Evolutionary conservation across 2,888 invertebrate species (phyloP), one percentile per base, ranked within the genome.

Genomic region (Drosophila neonasuta): DNA sequence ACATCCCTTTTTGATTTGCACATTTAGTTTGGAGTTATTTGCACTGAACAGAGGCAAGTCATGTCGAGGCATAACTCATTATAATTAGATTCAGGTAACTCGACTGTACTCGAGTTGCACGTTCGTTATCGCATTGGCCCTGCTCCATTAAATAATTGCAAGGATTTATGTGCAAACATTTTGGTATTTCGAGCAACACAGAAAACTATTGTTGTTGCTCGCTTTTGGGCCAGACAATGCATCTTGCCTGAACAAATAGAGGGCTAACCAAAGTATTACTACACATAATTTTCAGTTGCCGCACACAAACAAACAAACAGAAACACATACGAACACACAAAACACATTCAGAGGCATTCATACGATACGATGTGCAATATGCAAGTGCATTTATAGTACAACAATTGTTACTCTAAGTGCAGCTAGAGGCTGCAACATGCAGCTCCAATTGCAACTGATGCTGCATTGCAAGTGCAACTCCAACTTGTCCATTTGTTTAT

Each of bases 111-210:
- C 32, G 55, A 49, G 62, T 49, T 82, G 75, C 56, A 45, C 39
- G 57, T 61, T 67, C 59, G 77, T 75, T 80, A 86, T 80, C 83
- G 72, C 80, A 51, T 52, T 52, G 66, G 67, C 67, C 54, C 77
- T 67, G 70, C 64, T 60, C 70, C 86, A 86, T 82, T 82, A 82
- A 86, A 82, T 82, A 82, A 86, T 82, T 80, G 71, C 78, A 52
- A 74, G 71, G 81, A 84, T 86, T 80, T 86, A 81, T 86, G 84
- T 66, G 77, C 74, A 80, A 78, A 81, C 86, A 84, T 78, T 80
- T 72, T 55, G 77, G 32, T 45, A 56, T 54, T 62, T 73, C 36
- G 65, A 66, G 61, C 50, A 67, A 24, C 24, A 65, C 78, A 56
- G 66, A 55, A 64, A 60, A 57, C 64, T 64, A 54, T 42, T 60